phyloP scores from a whole-genome alignment of 2,888 invertebrate species.

The Syrphus vitripennis region DNA sequence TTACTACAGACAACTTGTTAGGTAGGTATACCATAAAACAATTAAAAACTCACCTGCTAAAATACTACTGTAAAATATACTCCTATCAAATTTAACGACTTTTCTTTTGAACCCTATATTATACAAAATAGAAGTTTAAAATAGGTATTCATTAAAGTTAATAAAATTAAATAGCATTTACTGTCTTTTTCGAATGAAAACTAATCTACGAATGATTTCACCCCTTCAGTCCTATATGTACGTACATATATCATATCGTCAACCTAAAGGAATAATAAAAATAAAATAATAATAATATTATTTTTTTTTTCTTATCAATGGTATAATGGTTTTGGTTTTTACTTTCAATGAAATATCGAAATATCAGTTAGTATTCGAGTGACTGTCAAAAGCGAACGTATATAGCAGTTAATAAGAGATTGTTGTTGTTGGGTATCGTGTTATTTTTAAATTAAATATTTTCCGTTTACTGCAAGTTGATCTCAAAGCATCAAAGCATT shows the following conservation, averaged over 20 bases:
- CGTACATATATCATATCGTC: conserved; percentile 37
- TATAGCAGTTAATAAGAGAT: not conserved
- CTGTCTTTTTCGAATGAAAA: not conserved
- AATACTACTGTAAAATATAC: not conserved
- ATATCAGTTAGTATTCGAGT: conserved; percentile 60
- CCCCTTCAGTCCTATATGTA: conserved; percentile 12
- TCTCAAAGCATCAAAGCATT: too few species aligned
- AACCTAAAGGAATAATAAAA: conserved; percentile 21
- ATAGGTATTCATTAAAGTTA: not conserved
- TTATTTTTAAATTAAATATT: too few species aligned
- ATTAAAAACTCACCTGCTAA: not conserved
- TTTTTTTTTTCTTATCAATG: conserved; percentile 57
- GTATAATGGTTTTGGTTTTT: conserved; percentile 56
- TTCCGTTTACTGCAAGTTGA: too few species aligned
- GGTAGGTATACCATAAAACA: too few species aligned
- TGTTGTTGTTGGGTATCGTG: not conserved
- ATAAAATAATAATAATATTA: conserved; percentile 17
- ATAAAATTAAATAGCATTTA: not conserved
- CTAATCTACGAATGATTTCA: not conserved
- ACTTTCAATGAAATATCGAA: conserved; percentile 63
- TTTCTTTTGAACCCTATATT: not conserved
- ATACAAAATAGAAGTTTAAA: not conserved
- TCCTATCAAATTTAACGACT: not conserved
- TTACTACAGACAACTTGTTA: not conserved
- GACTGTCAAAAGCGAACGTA: conserved; percentile 27